Evolutionary conservation across 2,113 vertebrate species (phyloP), one percentile per base, ranked within the genome.

Genomic region (Nansenia antarctica): DNA sequence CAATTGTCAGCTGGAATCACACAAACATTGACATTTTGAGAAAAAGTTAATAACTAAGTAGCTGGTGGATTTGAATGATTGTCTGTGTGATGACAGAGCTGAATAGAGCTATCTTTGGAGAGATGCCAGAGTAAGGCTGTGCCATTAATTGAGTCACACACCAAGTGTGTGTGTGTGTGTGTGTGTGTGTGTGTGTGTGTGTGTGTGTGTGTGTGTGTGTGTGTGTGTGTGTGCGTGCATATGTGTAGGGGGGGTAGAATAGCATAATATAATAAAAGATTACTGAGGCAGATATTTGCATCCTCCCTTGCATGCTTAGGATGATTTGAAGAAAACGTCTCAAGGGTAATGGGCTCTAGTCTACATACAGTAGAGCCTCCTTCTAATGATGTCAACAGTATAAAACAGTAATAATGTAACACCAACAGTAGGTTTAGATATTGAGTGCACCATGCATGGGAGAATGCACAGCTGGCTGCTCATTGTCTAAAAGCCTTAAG

Each of bases 91-190:
- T 65, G 61, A 52, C 24, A 37, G 57, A 22, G 32, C 26, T 71
- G 39, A 18, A 42, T 18, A 42, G 6, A 18, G 39, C n/a, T 69
- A 37, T 30, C 61, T 18, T 65, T 77, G 76, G 66, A 67, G 20
- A 11, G 5, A 26, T 53, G 58, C 45, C 77, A 70, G 34, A 66
- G 45, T 32, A 45, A 68, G 63, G 52, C 35, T 26, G 2, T 26
- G 58, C 62, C 61, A 70, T 70, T 80, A 69, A 72, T 68, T 70
- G 52, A n/a, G n/a, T n/a, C n/a, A n/a, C n/a, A n/a, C n/a, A n/a
- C n/a, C n/a, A n/a, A n/a, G n/a, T n/a, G n/a, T n/a, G n/a, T n/a
- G n/a, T n/a, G n/a, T n/a, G n/a, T n/a, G n/a, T n/a, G n/a, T n/a
- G n/a, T n/a, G n/a, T n/a, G 9, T 42, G 3, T 14, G 39, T 15